Percentiles rank a stretch among this genome's conserved stretches.
Evolutionary conservation across 2,888 invertebrate species (phyloP).

Genomic region (Branchipolynoe longqiensis): DNA sequence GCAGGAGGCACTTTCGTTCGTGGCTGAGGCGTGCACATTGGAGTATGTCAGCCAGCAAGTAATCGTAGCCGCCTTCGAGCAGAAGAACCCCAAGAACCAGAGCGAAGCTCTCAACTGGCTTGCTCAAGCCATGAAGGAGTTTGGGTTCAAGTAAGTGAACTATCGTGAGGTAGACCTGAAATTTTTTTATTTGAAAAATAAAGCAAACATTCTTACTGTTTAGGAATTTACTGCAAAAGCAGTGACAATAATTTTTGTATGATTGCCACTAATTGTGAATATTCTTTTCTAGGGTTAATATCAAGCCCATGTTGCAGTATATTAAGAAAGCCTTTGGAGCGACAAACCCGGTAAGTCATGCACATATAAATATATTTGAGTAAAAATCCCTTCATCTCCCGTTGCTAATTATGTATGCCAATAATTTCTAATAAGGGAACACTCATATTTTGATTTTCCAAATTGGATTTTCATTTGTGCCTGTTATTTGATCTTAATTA

Average conservation of each 20-base stretch:
- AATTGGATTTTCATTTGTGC: too few relatives aligned
- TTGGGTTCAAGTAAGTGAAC: conserved; percentile 89
- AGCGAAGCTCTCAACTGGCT: conserved; percentile 93
- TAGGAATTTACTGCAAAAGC: too few relatives aligned
- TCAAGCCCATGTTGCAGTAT: conserved; percentile 77
- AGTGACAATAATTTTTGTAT: too few relatives aligned
- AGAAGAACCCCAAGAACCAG: conserved; percentile 95
- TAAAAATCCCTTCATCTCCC: too few relatives aligned
- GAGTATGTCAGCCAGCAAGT: conserved; percentile 88
- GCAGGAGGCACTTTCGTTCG: conserved; percentile 87
- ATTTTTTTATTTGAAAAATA: too few relatives aligned
- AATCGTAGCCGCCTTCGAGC: conserved; percentile 89
- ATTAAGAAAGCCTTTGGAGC: conserved; percentile 91
- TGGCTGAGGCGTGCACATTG: conserved; percentile 90
- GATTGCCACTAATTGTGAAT: neutral
- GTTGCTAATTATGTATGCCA: too few relatives aligned
- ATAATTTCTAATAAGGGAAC: too few relatives aligned
- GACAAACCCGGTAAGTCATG: conserved; percentile 88
- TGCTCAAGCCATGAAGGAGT: conserved; percentile 89
- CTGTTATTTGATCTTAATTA: too few relatives aligned
- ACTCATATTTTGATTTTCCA: too few relatives aligned
- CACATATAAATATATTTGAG: too few relatives aligned
- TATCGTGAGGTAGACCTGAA: too few relatives aligned
- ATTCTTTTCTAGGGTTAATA: conserved; percentile 75
- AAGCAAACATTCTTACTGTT: too few relatives aligned